Evolutionary conservation across 2,797 vertebrate genomes (phyloP).

Genomic region (Leptoclinus maculatus): DNA sequence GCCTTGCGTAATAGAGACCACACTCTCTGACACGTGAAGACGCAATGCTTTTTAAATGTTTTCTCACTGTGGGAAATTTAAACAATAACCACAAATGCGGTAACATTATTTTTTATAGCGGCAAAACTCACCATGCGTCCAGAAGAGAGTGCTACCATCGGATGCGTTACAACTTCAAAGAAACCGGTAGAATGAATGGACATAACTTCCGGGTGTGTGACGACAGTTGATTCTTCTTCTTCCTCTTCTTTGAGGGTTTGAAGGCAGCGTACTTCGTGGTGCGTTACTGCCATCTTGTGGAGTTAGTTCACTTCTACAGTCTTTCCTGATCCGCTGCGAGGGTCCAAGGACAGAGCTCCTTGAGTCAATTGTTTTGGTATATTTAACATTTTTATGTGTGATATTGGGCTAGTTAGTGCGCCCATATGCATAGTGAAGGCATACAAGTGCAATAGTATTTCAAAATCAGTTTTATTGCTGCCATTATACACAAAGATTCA

Average conservation of each 20-base stretch:
- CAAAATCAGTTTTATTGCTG: slow-evolving; percentile 24
- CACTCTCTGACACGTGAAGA: background rate
- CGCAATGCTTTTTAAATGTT: background rate
- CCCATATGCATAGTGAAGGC: background rate
- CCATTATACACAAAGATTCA: background rate
- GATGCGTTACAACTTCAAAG: slow-evolving; percentile 55
- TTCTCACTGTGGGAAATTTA: background rate
- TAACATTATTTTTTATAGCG: rapidly evolving
- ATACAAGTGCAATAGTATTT: background rate
- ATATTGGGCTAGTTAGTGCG: background rate
- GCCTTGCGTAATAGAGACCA: slow-evolving; percentile 20
- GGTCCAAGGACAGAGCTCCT: background rate
- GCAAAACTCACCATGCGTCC: slow-evolving; percentile 63
- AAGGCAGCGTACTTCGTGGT: background rate
- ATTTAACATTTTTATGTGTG: background rate
- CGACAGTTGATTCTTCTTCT: slow-evolving; percentile 2
- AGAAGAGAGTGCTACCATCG: slow-evolving; percentile 60
- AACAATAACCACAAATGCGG: rapidly evolving
- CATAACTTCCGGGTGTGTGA: slow-evolving; percentile 69
- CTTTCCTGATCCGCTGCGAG: too few species aligned
- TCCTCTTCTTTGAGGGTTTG: background rate
- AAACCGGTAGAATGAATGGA: slow-evolving; percentile 67
- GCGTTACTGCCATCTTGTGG: slow-evolving; percentile 12
- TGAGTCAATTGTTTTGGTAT: too few species aligned
- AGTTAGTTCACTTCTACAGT: background rate